Conservation (phyloP, 2,113 vertebrate species). For the Hypanus sabinus region DNA sequence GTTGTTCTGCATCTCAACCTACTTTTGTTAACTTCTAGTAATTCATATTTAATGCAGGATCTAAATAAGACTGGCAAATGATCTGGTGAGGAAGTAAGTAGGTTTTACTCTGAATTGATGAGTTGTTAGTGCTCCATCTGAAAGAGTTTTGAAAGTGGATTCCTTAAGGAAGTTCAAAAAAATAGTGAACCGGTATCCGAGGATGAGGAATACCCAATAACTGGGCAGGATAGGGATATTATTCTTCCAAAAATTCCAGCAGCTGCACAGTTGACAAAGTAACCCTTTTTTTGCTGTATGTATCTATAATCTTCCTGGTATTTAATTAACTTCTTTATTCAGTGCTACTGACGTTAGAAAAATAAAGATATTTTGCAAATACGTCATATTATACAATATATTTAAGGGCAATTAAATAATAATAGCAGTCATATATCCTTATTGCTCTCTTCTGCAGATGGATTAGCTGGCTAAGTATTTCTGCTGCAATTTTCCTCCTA, state of each 20-base stretch:
- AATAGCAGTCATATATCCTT: not conserved
- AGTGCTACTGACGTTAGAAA: not conserved
- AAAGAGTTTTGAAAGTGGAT: not conserved
- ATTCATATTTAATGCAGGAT: not conserved
- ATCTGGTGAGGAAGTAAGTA: not conserved
- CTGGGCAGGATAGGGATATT: too few relatives aligned
- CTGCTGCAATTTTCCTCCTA: not conserved
- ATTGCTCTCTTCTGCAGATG: too few relatives aligned
- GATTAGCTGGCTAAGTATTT: too few relatives aligned
- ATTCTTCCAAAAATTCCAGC: too few relatives aligned
- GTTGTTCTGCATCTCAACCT: not conserved
- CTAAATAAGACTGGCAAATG: not conserved
- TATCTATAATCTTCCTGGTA: too few relatives aligned
- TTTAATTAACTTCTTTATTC: too few relatives aligned
- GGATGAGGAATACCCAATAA: too few relatives aligned
- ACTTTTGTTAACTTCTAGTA: not conserved
- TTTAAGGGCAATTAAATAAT: not conserved
- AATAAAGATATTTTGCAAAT: not conserved
- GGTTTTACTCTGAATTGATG: not conserved
- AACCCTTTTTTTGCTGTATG: too few relatives aligned
- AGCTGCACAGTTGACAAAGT: too few relatives aligned
- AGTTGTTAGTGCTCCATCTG: not conserved
- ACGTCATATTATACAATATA: too few relatives aligned
- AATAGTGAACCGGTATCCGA: too few relatives aligned
- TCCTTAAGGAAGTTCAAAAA: not conserved